Conservation (phyloP, 2,888 invertebrate genomes). For the Syrphus vitripennis region DNA sequence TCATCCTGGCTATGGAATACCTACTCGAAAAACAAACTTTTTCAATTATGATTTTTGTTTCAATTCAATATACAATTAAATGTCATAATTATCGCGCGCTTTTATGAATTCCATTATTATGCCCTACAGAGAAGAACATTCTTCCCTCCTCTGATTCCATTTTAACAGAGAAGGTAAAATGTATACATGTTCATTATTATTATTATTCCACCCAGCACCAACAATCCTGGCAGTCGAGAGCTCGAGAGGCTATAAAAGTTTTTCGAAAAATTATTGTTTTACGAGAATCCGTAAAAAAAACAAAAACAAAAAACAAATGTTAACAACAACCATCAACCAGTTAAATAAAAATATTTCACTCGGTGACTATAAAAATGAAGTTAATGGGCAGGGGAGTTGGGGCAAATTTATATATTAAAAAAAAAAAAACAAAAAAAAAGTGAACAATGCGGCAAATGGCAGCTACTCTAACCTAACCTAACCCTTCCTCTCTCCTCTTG, state of each 20-base stretch:
- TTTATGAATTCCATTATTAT: slow-evolving; percentile 63
- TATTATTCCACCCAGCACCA: neutral
- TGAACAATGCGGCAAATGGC: slow-evolving; percentile 53
- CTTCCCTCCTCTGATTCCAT: neutral
- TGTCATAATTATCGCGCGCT: slow-evolving; percentile 70
- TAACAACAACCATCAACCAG: slow-evolving; percentile 26
- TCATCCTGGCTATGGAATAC: neutral
- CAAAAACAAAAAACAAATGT: slow-evolving; percentile 7
- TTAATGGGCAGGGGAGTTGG: neutral
- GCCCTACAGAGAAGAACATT: neutral
- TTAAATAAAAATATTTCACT: slow-evolving; percentile 54
- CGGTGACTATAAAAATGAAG: slow-evolving; percentile 8
- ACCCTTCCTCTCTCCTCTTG: neutral
- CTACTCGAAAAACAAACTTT: slow-evolving; percentile 67
- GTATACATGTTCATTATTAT: neutral
- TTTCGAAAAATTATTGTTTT: slow-evolving; percentile 29
- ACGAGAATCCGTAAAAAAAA: slow-evolving; percentile 41
- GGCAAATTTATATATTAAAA: slow-evolving; percentile 1
- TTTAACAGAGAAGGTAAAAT: neutral
- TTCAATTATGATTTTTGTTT: slow-evolving; percentile 60
- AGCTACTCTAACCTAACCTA: slow-evolving; percentile 40
- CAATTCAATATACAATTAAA: slow-evolving; percentile 69
- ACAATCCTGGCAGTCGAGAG: neutral
- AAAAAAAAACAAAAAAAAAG: slow-evolving; percentile 42
- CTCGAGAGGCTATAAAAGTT: slow-evolving; percentile 52